Base-by-base conservation (phyloP, 2,797 vertebrate species). In the Siniperca undulata region DNA sequence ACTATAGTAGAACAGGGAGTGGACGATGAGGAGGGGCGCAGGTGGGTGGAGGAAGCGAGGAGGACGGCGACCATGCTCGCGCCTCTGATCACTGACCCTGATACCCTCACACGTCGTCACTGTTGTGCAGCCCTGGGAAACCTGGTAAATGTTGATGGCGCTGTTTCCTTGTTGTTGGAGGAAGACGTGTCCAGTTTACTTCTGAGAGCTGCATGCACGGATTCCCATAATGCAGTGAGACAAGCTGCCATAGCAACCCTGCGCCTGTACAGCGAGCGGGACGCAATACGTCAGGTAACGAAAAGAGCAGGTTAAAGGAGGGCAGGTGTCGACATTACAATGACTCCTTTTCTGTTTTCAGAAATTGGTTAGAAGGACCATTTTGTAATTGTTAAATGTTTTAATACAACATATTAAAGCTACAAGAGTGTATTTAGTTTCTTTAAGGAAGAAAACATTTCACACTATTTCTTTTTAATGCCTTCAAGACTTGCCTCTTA, bases 121-220 rank as follows among this genome's bases (percentile, higher is more conserved):
- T 96, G 96, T 0, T 98, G 97, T 30, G 92, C 83, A 0, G 95
- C 97, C 12, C 93, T 99, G 66, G 97, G 96, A 74, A 98, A 97
- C 93, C 85, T 98, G 84, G 88, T 95, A 1, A 53, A 69, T 2
- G 50, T 95, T 70, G 60, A 88, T 8, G 38, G 95, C 58, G 79
- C 86, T 13, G 91, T 87, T 3, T 82, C 95, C 2, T 36, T 92
- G 66, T 79, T 98, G 85, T 62, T 97, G 38, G 90, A 96, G 76
- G 94, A 88, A 74, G 89, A 95, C 3, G 94, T 88, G 27, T 94
- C 94, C 13, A 74, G 89, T 0, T 61, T 91, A 22, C 96, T 99
- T 38, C 93, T 98, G 59, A 95, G 93, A 70, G 86, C 94, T 1
- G 96, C 96, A 0, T 97, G 97, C 73, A 66, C 80, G 16, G 98